Evolutionary conservation across 2,888 invertebrate species (phyloP), one percentile per base, ranked within the genome.

Genomic region (Leptopilina myrica): DNA sequence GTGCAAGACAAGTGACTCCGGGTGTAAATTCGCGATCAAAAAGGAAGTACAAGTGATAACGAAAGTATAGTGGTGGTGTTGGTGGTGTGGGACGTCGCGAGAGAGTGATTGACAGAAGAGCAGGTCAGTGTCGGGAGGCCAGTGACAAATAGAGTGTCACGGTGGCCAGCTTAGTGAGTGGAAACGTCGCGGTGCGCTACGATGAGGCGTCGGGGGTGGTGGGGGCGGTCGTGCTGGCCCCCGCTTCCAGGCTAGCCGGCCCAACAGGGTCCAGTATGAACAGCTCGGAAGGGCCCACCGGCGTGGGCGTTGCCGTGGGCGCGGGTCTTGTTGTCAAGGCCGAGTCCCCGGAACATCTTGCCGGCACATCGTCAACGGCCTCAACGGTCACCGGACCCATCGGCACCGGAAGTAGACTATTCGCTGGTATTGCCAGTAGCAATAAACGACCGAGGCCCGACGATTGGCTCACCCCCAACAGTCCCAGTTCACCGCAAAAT

Each of bases 381-480:
- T 87, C 84, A 92, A 92, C 83, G 92, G 87, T 89, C 40, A 85
- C 84, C 64, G 90, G 87, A 77, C 88, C 87, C 67, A 85, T 89
- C 11, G 86, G 87, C 15, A 86, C 84, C 77, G 87, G 88, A 81
- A 83, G 90, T 83, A 87, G 89, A 26, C 87, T 91, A 53, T 91
- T 92, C 88, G 88, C 92, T 88, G 90, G 93, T 14, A 91, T 91
- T 76, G 87, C 89, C 49, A 85, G 84, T 80, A 93, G 89, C 85
- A 93, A 92, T 82, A 94, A 94, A 85, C 91, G 94, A 79, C 92
- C 93, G 76, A 92, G 94, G 65, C 92, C 92, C 64, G 94, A 95
- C 87, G 95, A 95, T 88, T 95, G 95, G 95, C 92, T 95, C 83
- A 93, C 94, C 78, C 93, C 94, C 33, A 93, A 94, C 81, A 94